Conservation (phyloP, 2,113 vertebrate genomes). For the Ancistrus triradiatus region DNA sequence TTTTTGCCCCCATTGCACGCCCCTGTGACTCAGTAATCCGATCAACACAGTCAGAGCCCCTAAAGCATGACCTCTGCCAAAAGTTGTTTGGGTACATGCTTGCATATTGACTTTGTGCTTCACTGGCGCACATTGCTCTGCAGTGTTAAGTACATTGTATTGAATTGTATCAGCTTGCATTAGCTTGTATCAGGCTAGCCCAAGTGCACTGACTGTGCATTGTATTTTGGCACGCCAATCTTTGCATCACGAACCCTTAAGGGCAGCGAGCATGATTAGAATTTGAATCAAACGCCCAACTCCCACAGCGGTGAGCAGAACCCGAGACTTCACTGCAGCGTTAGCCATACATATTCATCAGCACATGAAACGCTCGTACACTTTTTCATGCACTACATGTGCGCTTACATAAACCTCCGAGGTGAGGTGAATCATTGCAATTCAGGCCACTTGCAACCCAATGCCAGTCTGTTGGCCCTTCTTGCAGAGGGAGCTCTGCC, state of each 20-base stretch:
- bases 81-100: no score
- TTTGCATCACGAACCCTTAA: constrained; percentile 33
- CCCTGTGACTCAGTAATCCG: no score
- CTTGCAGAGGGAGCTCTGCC: constrained; percentile 12
- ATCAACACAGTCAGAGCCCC: no score
- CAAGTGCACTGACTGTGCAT: no score
- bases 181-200: background rate
- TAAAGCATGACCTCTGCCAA: no score
- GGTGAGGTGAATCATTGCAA: constrained; percentile 11
- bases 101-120: no score
- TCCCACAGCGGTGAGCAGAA: constrained; percentile 4
- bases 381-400: constrained; percentile 18
- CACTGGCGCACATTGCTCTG: no score
- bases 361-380: constrained; percentile 6
- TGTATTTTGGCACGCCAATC: constrained; percentile 6
- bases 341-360: constrained; percentile 19
- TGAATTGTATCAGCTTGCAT: background rate
- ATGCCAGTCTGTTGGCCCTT: constrained; percentile 6
- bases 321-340: constrained; percentile 12
- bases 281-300: constrained; percentile 22
- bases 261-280: constrained; percentile 19
- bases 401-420: constrained; percentile 7
- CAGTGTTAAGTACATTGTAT: background rate
- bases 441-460: constrained; percentile 30
- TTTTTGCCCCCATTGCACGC: no score